Evolutionary conservation across 1,140 invertebrate genomes (phyloP).

Genomic region (Macrobrachium rosenbergii): DNA sequence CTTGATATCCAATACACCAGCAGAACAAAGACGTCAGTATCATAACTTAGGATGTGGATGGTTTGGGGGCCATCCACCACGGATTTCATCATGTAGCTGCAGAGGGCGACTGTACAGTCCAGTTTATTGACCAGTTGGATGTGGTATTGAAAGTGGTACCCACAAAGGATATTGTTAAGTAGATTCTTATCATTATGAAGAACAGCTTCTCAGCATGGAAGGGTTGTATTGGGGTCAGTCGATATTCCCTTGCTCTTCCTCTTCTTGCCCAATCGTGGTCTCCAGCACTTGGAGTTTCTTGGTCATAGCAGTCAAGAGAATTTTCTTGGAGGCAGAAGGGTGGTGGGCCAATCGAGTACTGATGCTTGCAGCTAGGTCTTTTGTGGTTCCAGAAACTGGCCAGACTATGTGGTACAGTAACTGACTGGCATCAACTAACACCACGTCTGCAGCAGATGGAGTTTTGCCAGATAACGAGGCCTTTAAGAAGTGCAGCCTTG

Average conservation of each 20-base stretch:
- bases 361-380: conserved; percentile 7
- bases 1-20: background rate
- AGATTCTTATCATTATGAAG: no score
- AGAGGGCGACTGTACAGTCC: no score
- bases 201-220: no score
- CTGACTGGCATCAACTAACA: conserved; percentile 3
- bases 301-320: no score
- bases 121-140: no score
- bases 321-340: background rate
- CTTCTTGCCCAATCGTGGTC: no score
- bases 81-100: background rate
- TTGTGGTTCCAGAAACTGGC: conserved; percentile 3
- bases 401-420: conserved; percentile 13
- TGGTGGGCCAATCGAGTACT: background rate
- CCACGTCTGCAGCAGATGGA: background rate
- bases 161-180: no score
- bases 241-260: no score
- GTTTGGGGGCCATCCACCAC: background rate
- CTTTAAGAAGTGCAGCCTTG: no score
- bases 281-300: no score
- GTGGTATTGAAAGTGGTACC: no score
- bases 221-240: no score
- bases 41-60: background rate
- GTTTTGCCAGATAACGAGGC: conserved; percentile 3
- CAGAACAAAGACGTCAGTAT: conserved; percentile 11